These are phyloP conservation scores for Pherbina coryleti DNA, from an alignment of 2,888 invertebrate genomes.

Conservation along the genomic window DNA sequence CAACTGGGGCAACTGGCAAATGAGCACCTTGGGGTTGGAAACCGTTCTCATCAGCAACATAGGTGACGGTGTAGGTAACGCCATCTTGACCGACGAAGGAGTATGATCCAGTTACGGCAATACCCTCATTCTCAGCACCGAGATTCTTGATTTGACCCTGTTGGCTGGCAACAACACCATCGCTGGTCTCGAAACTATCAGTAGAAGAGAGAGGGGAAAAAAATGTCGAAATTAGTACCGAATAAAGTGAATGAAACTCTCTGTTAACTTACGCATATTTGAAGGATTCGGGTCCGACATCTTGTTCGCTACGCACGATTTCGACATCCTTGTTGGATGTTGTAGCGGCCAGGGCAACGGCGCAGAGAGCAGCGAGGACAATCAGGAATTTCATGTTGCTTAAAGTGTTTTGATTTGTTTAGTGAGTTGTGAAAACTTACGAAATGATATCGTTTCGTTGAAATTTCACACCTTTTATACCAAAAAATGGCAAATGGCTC, in stretches of 20 bases:
- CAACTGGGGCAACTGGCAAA: conserved; percentile 63
- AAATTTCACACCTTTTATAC: conserved; percentile 14
- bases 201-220: not conserved
- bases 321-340: conserved; percentile 69
- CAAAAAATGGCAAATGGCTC: not conserved
- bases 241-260: not conserved
- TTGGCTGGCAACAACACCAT: conserved; percentile 72
- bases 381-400: conserved; percentile 36
- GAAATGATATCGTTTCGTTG: conserved; percentile 12
- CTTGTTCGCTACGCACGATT: conserved; percentile 72
- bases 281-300: conserved; percentile 72
- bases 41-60: conserved; percentile 67
- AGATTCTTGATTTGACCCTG: conserved; percentile 71
- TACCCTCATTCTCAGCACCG: conserved; percentile 72
- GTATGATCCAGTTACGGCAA: conserved; percentile 71
- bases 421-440: not conserved
- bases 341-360: conserved; percentile 58
- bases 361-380: conserved; percentile 57
- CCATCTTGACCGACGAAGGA: conserved; percentile 73
- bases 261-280: conserved; percentile 70
- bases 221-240: not conserved
- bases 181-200: conserved; percentile 66
- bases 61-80: conserved; percentile 73
- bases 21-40: conserved; percentile 71
- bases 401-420: not conserved